A percentile compares a stretch with the other conserved stretches of the same genome.
These are phyloP conservation scores for Acleris literana DNA, from an alignment of 2,888 invertebrate species.

Conservation along the genomic window DNA sequence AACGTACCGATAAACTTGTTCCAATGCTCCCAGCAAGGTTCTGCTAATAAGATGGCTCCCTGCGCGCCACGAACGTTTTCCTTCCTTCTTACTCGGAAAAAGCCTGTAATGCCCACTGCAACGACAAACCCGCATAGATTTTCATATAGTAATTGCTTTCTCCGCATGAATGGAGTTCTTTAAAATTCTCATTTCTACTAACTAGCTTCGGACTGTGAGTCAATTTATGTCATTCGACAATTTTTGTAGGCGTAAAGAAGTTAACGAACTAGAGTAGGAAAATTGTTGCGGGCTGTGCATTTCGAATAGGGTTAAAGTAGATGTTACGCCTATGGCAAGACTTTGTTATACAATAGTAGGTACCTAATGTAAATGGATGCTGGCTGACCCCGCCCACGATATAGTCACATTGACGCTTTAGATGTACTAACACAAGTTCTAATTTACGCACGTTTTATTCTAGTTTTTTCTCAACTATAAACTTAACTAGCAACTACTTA, in stretches of 20 bases:
- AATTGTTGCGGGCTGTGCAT: conserved; percentile 76
- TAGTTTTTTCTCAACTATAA: neutral
- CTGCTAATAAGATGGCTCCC: neutral
- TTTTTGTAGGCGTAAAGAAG: conserved; percentile 58
- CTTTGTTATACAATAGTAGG: conserved; percentile 11
- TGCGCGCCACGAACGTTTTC: neutral
- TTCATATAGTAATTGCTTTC: conserved; percentile 35
- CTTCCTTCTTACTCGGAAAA: neutral
- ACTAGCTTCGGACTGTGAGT: conserved; percentile 61
- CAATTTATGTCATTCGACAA: conserved; percentile 64
- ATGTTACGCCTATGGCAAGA: conserved; percentile 47
- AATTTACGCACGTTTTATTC: neutral
- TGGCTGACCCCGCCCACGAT: neutral
- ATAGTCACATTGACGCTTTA: conserved; percentile 12
- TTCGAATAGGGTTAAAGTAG: conserved; percentile 68
- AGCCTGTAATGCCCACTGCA: conserved; percentile 24
- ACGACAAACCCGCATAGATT: conserved; percentile 23
- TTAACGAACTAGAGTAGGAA: conserved; percentile 68
- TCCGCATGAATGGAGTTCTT: conserved; percentile 37
- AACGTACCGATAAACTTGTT: no score
- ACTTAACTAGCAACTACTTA: neutral
- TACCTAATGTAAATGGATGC: neutral
- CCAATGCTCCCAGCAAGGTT: no score
- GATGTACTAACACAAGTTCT: neutral
- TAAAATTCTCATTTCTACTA: conserved; percentile 29